Percentiles rank a stretch among this genome's conserved stretches.
Evolutionary conservation across 2,797 vertebrate genomes (phyloP).

Genomic region (Urophycis tenuis): DNA sequence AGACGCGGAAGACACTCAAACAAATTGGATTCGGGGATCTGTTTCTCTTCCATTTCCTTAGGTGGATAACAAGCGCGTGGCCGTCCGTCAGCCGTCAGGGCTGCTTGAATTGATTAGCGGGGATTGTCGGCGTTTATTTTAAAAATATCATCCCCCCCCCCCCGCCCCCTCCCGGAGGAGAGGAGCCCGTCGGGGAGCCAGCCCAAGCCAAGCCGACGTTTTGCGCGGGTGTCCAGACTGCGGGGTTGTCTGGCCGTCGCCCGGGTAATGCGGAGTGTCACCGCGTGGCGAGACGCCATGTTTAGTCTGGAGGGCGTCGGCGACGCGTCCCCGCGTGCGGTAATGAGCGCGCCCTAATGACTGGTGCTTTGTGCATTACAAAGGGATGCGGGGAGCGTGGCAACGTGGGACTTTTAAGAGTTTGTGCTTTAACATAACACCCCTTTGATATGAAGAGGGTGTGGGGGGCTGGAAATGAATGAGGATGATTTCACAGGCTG

Average conservation of each 20-base stretch:
- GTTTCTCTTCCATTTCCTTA: neutral
- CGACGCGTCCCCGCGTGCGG: neutral
- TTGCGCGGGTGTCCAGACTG: neutral
- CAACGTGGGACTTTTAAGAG: constrained; percentile 22
- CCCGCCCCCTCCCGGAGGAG: no score
- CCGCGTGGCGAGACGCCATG: neutral
- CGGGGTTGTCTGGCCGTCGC: constrained; percentile 12
- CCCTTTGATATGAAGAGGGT: neutral
- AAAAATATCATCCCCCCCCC: neutral
- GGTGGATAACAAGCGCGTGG: neutral
- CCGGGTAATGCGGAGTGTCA: neutral
- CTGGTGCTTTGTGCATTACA: constrained; percentile 9
- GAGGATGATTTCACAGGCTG: neutral
- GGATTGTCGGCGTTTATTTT: neutral
- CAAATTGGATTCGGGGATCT: neutral
- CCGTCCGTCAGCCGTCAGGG: neutral
- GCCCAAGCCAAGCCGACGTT: neutral
- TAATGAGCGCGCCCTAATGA: neutral
- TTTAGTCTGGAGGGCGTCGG: neutral
- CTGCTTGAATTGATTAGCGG: neutral
- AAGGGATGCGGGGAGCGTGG: constrained; percentile 8
- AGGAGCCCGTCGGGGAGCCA: neutral
- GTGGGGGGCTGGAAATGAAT: constrained; percentile 10
- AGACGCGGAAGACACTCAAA: neutral
- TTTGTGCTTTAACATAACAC: neutral